Conservation (phyloP, 2,113 vertebrate species). For the Ptilonorhynchus violaceus region DNA sequence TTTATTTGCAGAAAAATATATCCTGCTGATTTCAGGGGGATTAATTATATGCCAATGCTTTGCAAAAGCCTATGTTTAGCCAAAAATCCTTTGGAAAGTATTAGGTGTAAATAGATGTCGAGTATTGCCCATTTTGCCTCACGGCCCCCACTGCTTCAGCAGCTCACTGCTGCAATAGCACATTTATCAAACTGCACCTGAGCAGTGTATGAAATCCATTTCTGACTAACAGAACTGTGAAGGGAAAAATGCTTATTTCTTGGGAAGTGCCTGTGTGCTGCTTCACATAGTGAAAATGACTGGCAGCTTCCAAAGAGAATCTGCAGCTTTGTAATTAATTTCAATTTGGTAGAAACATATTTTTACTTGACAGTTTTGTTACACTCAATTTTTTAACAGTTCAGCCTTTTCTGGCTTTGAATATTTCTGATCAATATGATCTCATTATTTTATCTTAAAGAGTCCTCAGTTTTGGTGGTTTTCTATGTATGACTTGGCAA, state of each 20-base stretch:
- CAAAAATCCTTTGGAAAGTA: background rate
- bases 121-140: background rate
- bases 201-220: background rate
- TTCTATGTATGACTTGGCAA: background rate
- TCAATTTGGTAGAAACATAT: background rate
- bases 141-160: background rate
- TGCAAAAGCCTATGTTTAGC: background rate
- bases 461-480: background rate
- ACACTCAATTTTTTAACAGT: background rate
- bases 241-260: background rate
- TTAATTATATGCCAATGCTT: background rate
- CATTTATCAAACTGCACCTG: background rate
- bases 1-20: background rate
- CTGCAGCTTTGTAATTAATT: conserved; percentile 10
- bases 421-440: conserved; percentile 10
- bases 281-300: background rate
- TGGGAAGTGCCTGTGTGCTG: background rate
- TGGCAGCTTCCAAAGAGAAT: background rate
- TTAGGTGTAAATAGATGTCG: background rate
- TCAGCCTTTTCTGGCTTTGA: background rate
- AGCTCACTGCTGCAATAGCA: background rate
- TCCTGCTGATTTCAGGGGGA: background rate
- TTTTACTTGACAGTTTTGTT: conserved; percentile 22
- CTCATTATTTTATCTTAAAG: background rate
- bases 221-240: background rate